These are phyloP conservation scores for Conops quadrifasciatus DNA, from an alignment of 2,888 invertebrate genomes.

Conservation along the genomic window DNA sequence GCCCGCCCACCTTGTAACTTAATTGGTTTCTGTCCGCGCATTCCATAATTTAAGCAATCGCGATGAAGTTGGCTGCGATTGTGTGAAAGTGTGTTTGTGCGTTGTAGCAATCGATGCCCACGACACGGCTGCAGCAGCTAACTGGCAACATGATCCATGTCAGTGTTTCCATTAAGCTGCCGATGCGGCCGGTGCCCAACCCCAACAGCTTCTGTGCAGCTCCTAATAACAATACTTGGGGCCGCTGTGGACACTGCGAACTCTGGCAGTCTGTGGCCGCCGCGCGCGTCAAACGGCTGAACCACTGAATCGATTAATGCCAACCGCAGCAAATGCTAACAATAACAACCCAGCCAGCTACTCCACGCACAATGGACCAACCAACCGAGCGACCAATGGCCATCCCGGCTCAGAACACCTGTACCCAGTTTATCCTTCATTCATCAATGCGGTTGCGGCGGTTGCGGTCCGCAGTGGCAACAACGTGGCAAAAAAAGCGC, in stretches of 20 bases:
- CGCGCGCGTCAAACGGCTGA: conserved; percentile 10
- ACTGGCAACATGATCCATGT: conserved; percentile 21
- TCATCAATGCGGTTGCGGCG: conserved; percentile 33
- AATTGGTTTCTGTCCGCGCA: conserved; percentile 27
- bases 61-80: conserved; percentile 12
- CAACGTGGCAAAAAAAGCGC: neutral
- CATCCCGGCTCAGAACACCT: conserved; percentile 28
- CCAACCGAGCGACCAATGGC: conserved; percentile 8
- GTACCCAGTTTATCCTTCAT: conserved; percentile 35
- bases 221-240: conserved; percentile 30
- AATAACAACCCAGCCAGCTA: too few relatives aligned
- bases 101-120: neutral
- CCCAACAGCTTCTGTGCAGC: conserved; percentile 31
- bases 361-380: conserved; percentile 6
- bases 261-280: neutral
- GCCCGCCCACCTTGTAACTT: conserved; percentile 27
- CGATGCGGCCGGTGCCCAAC: conserved; percentile 17
- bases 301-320: conserved; percentile 35
- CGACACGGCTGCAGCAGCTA: neutral
- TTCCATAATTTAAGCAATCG: conserved; percentile 21
- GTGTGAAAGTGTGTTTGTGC: too few relatives aligned
- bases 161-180: conserved; percentile 20
- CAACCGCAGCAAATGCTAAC: too few relatives aligned
- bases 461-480: neutral
- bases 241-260: conserved; percentile 6